These are phyloP conservation scores for Magallana nippona DNA, from an alignment of 2,888 invertebrate species.

Conservation along the genomic window DNA sequence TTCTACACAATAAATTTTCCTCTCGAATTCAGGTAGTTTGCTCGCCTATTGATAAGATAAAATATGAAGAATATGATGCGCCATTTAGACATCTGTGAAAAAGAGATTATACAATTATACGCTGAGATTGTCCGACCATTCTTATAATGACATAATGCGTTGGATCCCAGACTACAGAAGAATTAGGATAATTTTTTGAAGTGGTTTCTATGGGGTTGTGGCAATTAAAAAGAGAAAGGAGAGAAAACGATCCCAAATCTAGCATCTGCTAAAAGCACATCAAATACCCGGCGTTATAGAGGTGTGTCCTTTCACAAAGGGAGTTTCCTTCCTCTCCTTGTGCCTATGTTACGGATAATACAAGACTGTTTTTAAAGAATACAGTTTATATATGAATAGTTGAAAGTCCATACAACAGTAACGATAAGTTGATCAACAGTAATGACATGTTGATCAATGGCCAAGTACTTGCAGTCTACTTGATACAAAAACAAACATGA, in stretches of 20 bases:
- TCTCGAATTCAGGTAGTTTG: not conserved
- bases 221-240: constrained; percentile 10
- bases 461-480: no score
- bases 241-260: not conserved
- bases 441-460: no score
- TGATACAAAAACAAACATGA: no score
- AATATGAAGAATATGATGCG: constrained; percentile 2
- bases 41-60: not conserved
- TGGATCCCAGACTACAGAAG: not conserved
- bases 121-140: not conserved
- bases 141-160: not conserved
- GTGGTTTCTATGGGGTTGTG: not conserved
- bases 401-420: no score
- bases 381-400: no score
- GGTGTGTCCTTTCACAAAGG: not conserved
- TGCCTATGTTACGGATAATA: no score
- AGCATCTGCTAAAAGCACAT: not conserved
- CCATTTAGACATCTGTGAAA: constrained; percentile 27
- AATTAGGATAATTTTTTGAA: not conserved
- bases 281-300: not conserved
- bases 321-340: not conserved
- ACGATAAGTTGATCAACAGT: no score
- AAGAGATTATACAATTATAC: not conserved
- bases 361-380: no score
- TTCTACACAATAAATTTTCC: not conserved